Conservation (phyloP, 2,113 vertebrate species). For the Corythornis cristatus region DNA sequence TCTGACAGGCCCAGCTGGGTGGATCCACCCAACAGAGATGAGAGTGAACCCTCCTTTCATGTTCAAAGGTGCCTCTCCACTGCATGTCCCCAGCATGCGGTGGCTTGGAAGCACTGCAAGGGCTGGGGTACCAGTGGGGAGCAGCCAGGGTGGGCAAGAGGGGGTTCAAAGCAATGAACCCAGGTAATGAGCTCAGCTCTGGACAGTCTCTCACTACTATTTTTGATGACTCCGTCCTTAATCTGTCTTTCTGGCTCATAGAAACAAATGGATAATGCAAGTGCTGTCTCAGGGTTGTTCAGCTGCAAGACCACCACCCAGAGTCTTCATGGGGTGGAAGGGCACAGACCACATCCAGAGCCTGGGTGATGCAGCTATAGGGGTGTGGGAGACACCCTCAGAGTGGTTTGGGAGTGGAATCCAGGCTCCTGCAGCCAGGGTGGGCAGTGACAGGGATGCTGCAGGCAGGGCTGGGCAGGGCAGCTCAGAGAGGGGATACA, state of each 20-base stretch:
- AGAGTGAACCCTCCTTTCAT: not conserved
- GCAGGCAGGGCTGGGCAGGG: too few relatives aligned
- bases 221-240: not conserved
- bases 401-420: not conserved
- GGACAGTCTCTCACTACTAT: not conserved
- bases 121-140: not conserved
- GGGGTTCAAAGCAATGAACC: not conserved
- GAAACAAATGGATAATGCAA: not conserved
- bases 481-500: not conserved
- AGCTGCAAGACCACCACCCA: too few relatives aligned
- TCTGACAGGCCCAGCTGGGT: not conserved
- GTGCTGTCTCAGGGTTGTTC: not conserved
- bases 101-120: not conserved
- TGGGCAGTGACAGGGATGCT: not conserved
- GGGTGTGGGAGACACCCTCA: too few relatives aligned
- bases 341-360: accelerated
- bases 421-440: not conserved
- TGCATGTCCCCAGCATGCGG: not conserved
- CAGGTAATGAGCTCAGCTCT: not conserved
- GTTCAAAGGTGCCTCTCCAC: not conserved
- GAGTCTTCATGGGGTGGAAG: not conserved
- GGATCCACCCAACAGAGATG: not conserved
- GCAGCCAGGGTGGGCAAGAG: not conserved
- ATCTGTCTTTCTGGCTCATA: not conserved
- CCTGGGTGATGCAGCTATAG: not conserved